Conservation (phyloP, 2,888 invertebrate genomes). For the Leptinotarsa juncta region DNA sequence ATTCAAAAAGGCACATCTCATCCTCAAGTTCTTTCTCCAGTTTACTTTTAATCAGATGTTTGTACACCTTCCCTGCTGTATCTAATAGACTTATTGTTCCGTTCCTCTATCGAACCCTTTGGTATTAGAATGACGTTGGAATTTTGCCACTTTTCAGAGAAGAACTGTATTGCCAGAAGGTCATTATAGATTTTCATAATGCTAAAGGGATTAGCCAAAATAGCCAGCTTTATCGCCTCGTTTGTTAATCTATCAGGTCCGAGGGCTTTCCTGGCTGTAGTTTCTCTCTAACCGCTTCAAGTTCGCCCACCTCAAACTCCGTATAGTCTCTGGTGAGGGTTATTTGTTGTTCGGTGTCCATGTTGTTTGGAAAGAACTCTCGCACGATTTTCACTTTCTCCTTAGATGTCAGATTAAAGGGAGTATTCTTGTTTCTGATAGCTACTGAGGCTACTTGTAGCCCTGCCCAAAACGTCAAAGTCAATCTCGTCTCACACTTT, state of each 20-base stretch:
- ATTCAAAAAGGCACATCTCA: too few relatives aligned
- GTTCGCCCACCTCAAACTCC: not conserved
- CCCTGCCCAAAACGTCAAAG: constrained; percentile 8
- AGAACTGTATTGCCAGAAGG: constrained; percentile 15
- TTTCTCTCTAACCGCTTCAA: not conserved
- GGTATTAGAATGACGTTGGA: constrained; percentile 28
- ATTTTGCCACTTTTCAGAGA: constrained; percentile 39
- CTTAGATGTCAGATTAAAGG: not conserved
- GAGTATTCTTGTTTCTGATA: not conserved
- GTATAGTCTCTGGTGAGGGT: not conserved
- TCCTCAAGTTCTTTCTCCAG: too few relatives aligned
- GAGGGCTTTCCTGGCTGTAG: constrained; percentile 25
- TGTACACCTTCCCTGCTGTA: not conserved
- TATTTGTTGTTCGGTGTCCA: not conserved
- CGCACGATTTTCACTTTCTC: not conserved
- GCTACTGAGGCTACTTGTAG: constrained; percentile 1
- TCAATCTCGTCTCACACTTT: constrained; percentile 2
- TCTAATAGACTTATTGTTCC: not conserved
- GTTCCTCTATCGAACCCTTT: not conserved
- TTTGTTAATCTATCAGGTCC: constrained; percentile 27
- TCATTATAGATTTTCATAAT: not conserved
- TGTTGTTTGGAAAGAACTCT: constrained; percentile 14
- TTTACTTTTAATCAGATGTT: not conserved
- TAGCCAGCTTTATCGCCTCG: constrained; percentile 18
- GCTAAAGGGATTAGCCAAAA: not conserved